A percentile compares a stretch with the other conserved stretches of the same genome.
These are phyloP conservation scores for Cynodonichthys magdalenae DNA, from an alignment of 2,797 vertebrate genomes.

Conservation along the genomic window DNA sequence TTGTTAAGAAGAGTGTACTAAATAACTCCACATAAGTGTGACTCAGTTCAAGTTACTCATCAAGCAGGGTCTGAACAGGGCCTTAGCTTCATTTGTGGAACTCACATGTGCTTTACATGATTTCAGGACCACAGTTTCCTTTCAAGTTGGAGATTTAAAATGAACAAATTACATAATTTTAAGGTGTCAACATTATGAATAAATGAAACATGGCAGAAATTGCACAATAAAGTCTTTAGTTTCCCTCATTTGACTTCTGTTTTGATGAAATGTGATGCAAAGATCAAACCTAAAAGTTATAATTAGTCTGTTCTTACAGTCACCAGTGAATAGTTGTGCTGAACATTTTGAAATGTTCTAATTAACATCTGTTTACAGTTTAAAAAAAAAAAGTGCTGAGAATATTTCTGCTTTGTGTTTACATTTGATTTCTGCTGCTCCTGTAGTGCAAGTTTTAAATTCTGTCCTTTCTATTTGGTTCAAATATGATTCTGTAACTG, in stretches of 20 bases:
- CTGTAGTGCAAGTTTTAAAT: neutral
- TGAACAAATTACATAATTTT: neutral
- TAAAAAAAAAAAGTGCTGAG: neutral
- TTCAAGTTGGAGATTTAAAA: neutral
- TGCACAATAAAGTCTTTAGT: too few relatives aligned
- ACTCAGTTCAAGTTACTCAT: too few relatives aligned
- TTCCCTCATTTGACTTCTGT: accelerated
- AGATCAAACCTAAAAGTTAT: accelerated
- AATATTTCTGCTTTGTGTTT: constrained; percentile 1
- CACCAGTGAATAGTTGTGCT: neutral
- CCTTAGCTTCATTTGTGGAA: too few relatives aligned
- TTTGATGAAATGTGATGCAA: neutral
- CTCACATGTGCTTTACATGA: neutral
- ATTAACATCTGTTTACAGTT: neutral
- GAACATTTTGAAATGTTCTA: constrained; percentile 2
- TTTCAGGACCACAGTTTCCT: too few relatives aligned
- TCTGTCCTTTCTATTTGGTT: neutral
- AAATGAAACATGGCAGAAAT: neutral
- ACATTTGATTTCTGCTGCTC: neutral
- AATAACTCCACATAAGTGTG: too few relatives aligned
- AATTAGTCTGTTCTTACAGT: neutral
- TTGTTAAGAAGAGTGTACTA: too few relatives aligned
- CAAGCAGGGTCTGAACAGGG: too few relatives aligned
- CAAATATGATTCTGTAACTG: neutral
- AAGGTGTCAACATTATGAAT: neutral